Percentiles rank a stretch among this genome's conserved stretches.
Evolutionary conservation across 2,113 vertebrate genomes (phyloP).

Genomic region (Andinoacara biseriatus): DNA sequence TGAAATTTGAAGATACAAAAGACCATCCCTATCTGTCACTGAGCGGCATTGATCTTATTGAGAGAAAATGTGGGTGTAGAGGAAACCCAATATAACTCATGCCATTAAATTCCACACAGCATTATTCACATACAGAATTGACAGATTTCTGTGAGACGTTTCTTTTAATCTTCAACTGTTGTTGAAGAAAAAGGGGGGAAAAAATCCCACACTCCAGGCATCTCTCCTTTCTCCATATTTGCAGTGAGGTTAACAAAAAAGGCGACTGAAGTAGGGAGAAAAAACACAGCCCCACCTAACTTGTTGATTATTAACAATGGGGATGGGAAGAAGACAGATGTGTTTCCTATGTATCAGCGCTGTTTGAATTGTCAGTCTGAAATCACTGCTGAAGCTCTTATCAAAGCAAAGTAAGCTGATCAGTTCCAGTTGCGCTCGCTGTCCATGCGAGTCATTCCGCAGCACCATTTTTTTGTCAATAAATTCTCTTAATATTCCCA

Average conservation of each 20-base stretch:
- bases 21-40: constrained; percentile 84
- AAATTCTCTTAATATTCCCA: constrained; percentile 59
- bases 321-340: constrained; percentile 68
- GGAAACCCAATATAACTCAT: constrained; percentile 84
- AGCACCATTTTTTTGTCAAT: constrained; percentile 56
- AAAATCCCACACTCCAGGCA: constrained; percentile 77
- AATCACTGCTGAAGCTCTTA: constrained; percentile 66
- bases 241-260: constrained; percentile 82
- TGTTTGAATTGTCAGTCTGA: constrained; percentile 75
- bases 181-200: constrained; percentile 75
- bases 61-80: constrained; percentile 85
- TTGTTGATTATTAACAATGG: constrained; percentile 83
- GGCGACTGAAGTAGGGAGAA: constrained; percentile 76
- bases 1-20: constrained; percentile 85
- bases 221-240: constrained; percentile 80
- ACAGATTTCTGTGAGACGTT: constrained; percentile 84
- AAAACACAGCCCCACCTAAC: constrained; percentile 72
- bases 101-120: constrained; percentile 84
- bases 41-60: constrained; percentile 83
- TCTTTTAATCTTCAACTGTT: constrained; percentile 87
- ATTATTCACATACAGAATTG: constrained; percentile 84
- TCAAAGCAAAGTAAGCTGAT: constrained; percentile 73
- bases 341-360: constrained; percentile 63
- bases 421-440: constrained; percentile 61
- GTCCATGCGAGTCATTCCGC: constrained; percentile 54